These are phyloP conservation scores for Drosophila hydei DNA, from an alignment of 1,140 invertebrate genomes.

Conservation along the genomic window DNA sequence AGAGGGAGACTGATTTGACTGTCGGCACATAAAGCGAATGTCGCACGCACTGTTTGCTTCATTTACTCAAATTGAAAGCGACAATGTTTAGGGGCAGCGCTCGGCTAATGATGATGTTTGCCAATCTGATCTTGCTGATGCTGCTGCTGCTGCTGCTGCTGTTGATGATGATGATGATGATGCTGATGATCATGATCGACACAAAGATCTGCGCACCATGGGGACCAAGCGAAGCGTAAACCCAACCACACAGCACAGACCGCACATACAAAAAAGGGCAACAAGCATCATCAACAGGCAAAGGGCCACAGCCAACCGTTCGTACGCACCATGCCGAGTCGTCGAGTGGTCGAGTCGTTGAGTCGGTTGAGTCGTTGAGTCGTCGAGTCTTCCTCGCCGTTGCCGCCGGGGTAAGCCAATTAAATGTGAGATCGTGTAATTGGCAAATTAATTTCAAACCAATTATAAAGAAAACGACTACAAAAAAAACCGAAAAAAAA, in stretches of 20 bases:
- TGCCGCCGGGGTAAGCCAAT: slow-evolving; percentile 77
- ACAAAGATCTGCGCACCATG: slow-evolving; percentile 36
- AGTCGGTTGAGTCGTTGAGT: slow-evolving; percentile 5
- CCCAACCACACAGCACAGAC: slow-evolving; percentile 41
- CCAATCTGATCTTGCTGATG: slow-evolving; percentile 34
- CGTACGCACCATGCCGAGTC: slow-evolving; percentile 55
- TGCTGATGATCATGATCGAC: slow-evolving; percentile 13
- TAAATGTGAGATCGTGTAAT: slow-evolving; percentile 84
- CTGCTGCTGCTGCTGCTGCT: slow-evolving; percentile 15
- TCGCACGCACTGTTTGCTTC: slow-evolving; percentile 80
- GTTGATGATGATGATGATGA: slow-evolving; percentile 22
- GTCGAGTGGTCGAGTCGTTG: slow-evolving; percentile 6
- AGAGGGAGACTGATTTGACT: slow-evolving; percentile 24
- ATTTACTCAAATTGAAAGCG: slow-evolving; percentile 79
- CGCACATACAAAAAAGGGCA: slow-evolving; percentile 70
- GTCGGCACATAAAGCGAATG: slow-evolving; percentile 80
- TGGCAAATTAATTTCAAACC: slow-evolving; percentile 84
- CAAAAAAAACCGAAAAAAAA: slow-evolving; percentile 55
- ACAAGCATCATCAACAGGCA: slow-evolving; percentile 61
- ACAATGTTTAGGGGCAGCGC: slow-evolving; percentile 57
- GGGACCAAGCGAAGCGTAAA: slow-evolving; percentile 49
- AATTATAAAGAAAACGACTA: slow-evolving; percentile 83
- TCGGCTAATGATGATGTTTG: slow-evolving; percentile 60
- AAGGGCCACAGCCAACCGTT: slow-evolving; percentile 18
- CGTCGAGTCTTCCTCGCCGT: slow-evolving; percentile 20